phyloP scores from a whole-genome alignment of 2,113 vertebrate genomes.

The Phalacrocorax aristotelis region DNA sequence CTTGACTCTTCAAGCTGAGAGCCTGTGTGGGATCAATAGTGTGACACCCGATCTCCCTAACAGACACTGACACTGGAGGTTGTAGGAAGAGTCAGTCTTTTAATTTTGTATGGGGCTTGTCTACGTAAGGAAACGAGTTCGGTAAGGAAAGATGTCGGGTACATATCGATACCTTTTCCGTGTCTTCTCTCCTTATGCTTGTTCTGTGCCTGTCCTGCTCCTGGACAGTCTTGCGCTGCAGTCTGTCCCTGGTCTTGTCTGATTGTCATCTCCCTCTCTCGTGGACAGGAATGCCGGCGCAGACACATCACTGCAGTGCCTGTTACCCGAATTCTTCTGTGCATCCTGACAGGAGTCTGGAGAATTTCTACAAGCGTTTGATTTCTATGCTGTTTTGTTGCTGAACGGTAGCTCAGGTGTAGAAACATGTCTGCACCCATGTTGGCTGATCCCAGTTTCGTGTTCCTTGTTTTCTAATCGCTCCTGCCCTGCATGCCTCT shows the following conservation, averaged over 20 bases:
- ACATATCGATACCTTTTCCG: not conserved
- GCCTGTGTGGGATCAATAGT: not conserved
- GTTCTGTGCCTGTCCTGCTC: not conserved
- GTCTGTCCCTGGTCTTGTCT: not conserved
- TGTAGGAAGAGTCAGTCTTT: not conserved
- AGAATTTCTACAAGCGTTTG: not conserved
- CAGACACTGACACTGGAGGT: not conserved
- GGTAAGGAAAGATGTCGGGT: not conserved
- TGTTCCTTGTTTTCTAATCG: not conserved
- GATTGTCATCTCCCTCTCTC: not conserved
- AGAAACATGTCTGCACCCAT: not conserved
- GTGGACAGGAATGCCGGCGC: too few relatives aligned
- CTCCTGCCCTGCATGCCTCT: not conserved
- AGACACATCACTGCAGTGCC: not conserved
- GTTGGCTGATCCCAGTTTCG: not conserved
- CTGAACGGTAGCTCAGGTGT: not conserved
- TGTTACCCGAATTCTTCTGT: not conserved
- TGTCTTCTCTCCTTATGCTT: not conserved
- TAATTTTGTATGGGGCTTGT: not conserved
- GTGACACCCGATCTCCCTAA: not conserved
- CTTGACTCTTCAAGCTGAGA: not conserved
- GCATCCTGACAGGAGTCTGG: not conserved
- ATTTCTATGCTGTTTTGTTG: not conserved
- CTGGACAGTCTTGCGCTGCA: not conserved
- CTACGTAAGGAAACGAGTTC: not conserved